Conservation (phyloP, 2,888 invertebrate genomes). For the Ceraclea dissimilis region DNA sequence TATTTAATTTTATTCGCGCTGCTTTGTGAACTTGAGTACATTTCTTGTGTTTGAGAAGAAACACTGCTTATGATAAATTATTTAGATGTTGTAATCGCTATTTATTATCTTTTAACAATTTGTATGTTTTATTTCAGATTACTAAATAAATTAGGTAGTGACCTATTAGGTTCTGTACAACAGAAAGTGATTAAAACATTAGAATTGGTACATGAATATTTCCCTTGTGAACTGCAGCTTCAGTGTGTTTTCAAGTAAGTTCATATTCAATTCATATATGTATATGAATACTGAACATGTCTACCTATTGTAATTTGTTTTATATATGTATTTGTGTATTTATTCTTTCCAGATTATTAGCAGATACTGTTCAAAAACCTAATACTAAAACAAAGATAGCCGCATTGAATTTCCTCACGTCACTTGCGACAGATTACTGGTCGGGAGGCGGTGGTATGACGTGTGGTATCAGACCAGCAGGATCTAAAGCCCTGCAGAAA, state of each 20-base stretch:
- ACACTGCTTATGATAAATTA: not conserved
- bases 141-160: slow-evolving; percentile 85
- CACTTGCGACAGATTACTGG: slow-evolving; percentile 57
- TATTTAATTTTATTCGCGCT: no score
- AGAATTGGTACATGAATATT: slow-evolving; percentile 65
- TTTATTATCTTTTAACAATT: not conserved
- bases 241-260: slow-evolving; percentile 59
- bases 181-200: slow-evolving; percentile 82
- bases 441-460: slow-evolving; percentile 46
- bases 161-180: slow-evolving; percentile 85
- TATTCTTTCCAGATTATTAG: slow-evolving; percentile 59
- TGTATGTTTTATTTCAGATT: slow-evolving; percentile 39
- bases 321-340: no score
- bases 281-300: not conserved
- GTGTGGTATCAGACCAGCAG: slow-evolving; percentile 45
- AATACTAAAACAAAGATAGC: slow-evolving; percentile 74
- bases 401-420: slow-evolving; percentile 66
- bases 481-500: slow-evolving; percentile 57
- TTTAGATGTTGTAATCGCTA: not conserved
- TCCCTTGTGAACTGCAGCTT: slow-evolving; percentile 58
- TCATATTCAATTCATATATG: slow-evolving; percentile 3
- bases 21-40: not conserved
- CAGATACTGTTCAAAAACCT: slow-evolving; percentile 89
- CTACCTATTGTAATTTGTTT: not conserved
- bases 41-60: not conserved